phyloP scores from a whole-genome alignment of 2,113 vertebrate genomes.

The Phylloscopus whistleri region DNA sequence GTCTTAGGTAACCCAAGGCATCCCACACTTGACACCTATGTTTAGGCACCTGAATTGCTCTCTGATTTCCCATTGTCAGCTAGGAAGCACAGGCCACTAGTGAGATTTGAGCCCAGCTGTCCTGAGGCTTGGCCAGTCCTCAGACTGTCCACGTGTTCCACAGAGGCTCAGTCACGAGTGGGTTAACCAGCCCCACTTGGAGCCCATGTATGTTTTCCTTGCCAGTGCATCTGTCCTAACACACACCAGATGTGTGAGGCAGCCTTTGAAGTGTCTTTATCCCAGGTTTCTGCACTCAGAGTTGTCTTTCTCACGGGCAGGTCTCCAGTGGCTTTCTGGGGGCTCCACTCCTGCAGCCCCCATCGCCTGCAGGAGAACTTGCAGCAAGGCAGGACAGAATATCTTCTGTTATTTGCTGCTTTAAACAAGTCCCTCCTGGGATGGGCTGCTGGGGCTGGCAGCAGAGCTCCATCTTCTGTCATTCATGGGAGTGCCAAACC shows the following conservation, averaged over 20 bases:
- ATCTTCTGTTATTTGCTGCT: neutral
- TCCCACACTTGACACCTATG: neutral
- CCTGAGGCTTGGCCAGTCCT: neutral
- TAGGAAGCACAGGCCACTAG: neutral
- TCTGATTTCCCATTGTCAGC: neutral
- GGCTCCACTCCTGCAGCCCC: neutral
- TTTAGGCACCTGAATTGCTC: neutral
- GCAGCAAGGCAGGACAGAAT: neutral
- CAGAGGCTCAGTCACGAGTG: neutral
- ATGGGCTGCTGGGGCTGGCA: neutral
- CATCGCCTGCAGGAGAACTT: neutral
- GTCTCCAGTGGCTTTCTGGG: neutral
- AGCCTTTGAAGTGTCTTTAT: slow-evolving; percentile 47
- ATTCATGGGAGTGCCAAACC: accelerated
- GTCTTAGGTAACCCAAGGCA: neutral
- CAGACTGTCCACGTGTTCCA: neutral
- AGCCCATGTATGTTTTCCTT: slow-evolving; percentile 24
- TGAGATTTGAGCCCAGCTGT: neutral
- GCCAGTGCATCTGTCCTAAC: slow-evolving; percentile 43
- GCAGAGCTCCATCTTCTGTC: neutral
- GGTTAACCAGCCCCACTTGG: slow-evolving; percentile 45
- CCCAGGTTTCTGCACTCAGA: slow-evolving; percentile 20
- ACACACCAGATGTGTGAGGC: slow-evolving; percentile 60
- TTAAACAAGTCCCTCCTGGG: neutral
- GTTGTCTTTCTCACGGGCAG: neutral